Evolutionary conservation across 2,888 invertebrate species (phyloP).

Genomic region (Apamea crenata): DNA sequence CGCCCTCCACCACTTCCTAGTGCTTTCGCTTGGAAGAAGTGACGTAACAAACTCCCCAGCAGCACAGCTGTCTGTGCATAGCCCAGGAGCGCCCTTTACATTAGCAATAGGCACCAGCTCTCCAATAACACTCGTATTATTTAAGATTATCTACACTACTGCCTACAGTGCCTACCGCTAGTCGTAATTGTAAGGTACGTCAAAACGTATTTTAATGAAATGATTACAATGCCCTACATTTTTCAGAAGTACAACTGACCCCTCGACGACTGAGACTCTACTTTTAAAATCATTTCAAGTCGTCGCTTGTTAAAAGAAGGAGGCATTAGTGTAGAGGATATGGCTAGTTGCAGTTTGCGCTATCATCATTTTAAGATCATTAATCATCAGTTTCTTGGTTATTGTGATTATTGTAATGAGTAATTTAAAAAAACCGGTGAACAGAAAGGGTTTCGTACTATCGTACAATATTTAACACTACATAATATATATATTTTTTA

Average conservation of each 20-base stretch:
- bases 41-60: too few species aligned
- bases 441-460: not conserved
- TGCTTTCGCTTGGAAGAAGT: too few species aligned
- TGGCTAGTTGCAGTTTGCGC: not conserved
- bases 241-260: constrained; percentile 44
- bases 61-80: too few species aligned
- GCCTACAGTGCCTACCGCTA: not conserved
- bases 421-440: not conserved
- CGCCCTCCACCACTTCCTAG: too few species aligned
- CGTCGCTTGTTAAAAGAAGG: not conserved
- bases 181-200: constrained; percentile 27
- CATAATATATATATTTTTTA: not conserved
- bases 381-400: not conserved
- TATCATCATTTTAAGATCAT: not conserved
- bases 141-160: not conserved
- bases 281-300: constrained; percentile 32
- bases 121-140: not conserved
- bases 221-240: constrained; percentile 54
- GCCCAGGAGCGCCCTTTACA: not conserved
- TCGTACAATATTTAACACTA: not conserved
- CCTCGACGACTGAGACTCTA: constrained; percentile 31
- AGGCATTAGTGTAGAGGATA: not conserved
- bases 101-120: not conserved
- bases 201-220: constrained; percentile 47
- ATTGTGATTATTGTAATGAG: not conserved